These are phyloP conservation scores for Xanthorhoe spadicearia DNA, from an alignment of 2,888 invertebrate genomes.

Conservation along the genomic window DNA sequence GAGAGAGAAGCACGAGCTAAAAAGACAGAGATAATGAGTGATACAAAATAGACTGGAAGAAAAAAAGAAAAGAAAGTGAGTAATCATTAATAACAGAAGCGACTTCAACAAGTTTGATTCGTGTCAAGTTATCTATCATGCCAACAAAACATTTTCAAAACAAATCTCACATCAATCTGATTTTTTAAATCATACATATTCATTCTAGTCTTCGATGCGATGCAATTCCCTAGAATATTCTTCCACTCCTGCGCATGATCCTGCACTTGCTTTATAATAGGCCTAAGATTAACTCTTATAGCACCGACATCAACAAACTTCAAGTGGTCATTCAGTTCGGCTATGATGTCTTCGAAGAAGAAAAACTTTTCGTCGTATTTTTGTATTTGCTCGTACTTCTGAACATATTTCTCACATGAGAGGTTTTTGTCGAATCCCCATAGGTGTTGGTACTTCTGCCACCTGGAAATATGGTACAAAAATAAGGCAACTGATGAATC, in stretches of 20 bases:
- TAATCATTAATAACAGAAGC: too few relatives aligned
- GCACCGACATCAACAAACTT: constrained; percentile 87
- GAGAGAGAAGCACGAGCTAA: too few relatives aligned
- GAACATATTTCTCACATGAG: constrained; percentile 91
- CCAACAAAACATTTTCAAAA: background rate
- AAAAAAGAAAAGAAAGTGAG: too few relatives aligned
- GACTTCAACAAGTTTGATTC: background rate
- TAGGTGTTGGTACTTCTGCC: constrained; percentile 89
- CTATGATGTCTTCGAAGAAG: constrained; percentile 91
- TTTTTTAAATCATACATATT: constrained; percentile 88
- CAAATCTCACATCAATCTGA: constrained; percentile 86
- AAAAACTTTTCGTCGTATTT: constrained; percentile 93
- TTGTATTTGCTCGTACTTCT: constrained; percentile 79
- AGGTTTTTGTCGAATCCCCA: constrained; percentile 91
- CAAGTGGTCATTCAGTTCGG: constrained; percentile 85
- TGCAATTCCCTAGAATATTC: constrained; percentile 87
- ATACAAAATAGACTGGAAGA: too few relatives aligned
- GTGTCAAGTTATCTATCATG: background rate
- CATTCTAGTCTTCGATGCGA: constrained; percentile 87
- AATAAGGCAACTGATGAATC: too few relatives aligned
- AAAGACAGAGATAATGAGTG: too few relatives aligned
- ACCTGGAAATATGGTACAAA: constrained; percentile 70
- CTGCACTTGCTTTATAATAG: constrained; percentile 86
- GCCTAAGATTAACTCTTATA: constrained; percentile 89
- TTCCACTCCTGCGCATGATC: constrained; percentile 93